Base-by-base conservation (phyloP, 2,888 invertebrate genomes). In the Phyllotreta striolata region DNA sequence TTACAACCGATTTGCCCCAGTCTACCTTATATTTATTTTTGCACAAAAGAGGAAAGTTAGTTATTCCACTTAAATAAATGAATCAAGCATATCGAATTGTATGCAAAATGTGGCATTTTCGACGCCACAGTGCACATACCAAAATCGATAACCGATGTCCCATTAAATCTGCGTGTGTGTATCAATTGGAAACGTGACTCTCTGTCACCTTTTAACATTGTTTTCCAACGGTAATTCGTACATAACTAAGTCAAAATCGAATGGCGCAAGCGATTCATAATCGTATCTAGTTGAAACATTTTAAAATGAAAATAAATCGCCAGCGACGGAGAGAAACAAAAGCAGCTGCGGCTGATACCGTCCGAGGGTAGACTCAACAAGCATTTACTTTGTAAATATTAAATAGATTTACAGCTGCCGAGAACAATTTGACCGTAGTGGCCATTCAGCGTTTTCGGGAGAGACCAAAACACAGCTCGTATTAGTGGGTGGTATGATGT, bases 281-380 rank as follows among this genome's bases (percentile, higher is more conserved):
- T 3, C 38, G 4, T 38, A 52, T 49, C 49, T 49, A 49, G 49
- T 49, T 49, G 24, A 49, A 49, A 52, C 7, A 52, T 52, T 52
- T 52, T 14, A 38, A 52, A 52, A 52, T 38, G 52, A 52, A 52
- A 52, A 52, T 52, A 34, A 52, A 52, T 52, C 7, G 52, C 52
- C 24, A 24, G 52, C 9, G 10, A 10, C 41, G 10, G 12, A 6
- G 35, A 35, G 49, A 59, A 59, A 51, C 59, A 59, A 59, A 51
- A 43, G 38, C 59, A 59, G 59, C 59, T 59, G 59, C 49, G 12
- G 44, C 44, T 47, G 24, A 38, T 41, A 40, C 13, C 9, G 24
- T 14, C 13, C 40, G 51, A 59, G 35, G 49, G 59, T 59, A 59
- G 59, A 59, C 59, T 51, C 59, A 59, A 59, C 59, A 59, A 59